These are phyloP conservation scores for Pelecanoides urinatrix DNA, from an alignment of 2,113 vertebrate species.

Conservation along the genomic window DNA sequence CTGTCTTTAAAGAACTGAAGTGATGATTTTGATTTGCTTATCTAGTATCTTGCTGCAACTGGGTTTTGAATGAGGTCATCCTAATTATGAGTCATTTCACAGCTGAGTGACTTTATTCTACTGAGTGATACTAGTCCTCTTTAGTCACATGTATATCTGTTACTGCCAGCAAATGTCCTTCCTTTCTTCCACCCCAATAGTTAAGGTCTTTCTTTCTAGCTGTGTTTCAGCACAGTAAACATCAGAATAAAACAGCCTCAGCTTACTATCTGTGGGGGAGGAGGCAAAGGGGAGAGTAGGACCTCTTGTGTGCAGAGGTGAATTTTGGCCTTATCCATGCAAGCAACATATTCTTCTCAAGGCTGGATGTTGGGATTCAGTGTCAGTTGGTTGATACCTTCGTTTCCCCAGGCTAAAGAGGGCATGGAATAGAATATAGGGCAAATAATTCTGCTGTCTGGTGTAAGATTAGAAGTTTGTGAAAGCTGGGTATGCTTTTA, in stretches of 20 bases:
- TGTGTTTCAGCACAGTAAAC: neutral
- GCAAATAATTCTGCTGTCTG: neutral
- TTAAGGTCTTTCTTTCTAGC: neutral
- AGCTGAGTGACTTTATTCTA: conserved; percentile 40
- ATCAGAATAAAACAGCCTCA: neutral
- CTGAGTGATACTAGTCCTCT: conserved; percentile 6
- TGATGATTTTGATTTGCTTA: conserved; percentile 54
- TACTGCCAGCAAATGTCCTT: conserved; percentile 2
- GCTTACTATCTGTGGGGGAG: neutral
- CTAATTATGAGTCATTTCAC: conserved; percentile 55
- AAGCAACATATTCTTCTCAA: neutral
- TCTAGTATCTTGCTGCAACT: conserved; percentile 15
- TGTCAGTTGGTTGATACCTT: neutral
- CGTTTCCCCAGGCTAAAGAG: neutral
- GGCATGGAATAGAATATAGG: neutral
- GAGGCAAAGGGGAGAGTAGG: neutral
- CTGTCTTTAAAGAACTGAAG: conserved; percentile 42
- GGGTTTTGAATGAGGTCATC: conserved; percentile 35
- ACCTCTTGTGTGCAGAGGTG: neutral
- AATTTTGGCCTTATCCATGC: neutral
- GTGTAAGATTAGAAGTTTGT: neutral
- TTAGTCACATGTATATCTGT: neutral
- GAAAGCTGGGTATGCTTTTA: neutral
- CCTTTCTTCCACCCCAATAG: neutral
- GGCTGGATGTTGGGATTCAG: neutral